phyloP scores from a whole-genome alignment of 2,113 vertebrate genomes.

The Pollimyrus isidori region DNA sequence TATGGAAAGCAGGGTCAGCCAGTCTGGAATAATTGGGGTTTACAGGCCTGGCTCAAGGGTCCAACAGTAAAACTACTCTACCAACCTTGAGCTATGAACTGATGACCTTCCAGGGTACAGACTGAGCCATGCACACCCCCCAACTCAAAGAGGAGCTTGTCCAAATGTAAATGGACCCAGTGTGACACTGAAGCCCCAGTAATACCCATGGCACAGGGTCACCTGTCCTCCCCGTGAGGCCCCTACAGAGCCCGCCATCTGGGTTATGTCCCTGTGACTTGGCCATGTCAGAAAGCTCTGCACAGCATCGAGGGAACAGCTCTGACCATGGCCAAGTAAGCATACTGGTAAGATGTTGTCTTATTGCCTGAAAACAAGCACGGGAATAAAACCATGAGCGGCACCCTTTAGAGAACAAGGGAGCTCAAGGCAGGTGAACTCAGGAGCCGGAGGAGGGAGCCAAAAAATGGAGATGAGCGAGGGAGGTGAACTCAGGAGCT shows the following conservation, averaged over 20 bases:
- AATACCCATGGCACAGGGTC: neutral
- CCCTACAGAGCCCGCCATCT: neutral
- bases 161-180: neutral
- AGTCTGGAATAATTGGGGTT: neutral
- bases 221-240: neutral
- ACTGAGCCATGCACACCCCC: neutral
- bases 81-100: neutral
- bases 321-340: neutral
- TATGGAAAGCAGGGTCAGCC: neutral
- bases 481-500: neutral
- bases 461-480: neutral
- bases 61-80: neutral
- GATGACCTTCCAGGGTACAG: neutral
- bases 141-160: neutral
- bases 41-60: neutral
- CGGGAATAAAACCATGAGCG: neutral
- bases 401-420: neutral
- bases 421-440: neutral
- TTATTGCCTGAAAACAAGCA: neutral
- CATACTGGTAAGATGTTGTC: neutral
- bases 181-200: neutral
- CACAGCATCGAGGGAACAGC: neutral
- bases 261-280: neutral
- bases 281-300: neutral
- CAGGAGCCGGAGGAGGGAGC: neutral